Evolutionary conservation across 2,888 invertebrate genomes (phyloP).

Genomic region (Xestia xanthographa): DNA sequence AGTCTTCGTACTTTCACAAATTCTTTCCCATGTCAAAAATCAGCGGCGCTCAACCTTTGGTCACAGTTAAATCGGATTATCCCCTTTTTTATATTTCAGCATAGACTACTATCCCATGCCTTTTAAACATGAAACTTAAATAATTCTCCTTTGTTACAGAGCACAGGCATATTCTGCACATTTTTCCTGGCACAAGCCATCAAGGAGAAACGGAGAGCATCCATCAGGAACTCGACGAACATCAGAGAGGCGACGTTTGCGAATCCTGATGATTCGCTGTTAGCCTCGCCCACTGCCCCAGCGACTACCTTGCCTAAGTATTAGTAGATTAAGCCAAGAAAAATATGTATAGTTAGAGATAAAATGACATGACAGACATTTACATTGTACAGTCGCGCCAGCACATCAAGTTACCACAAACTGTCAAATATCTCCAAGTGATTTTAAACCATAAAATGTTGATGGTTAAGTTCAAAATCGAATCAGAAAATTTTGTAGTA

Average conservation of each 20-base stretch:
- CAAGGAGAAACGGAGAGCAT: conserved; percentile 85
- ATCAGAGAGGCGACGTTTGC: conserved; percentile 82
- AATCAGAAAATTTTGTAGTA: too few species aligned
- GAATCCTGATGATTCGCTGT: conserved; percentile 83
- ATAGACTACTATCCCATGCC: neutral
- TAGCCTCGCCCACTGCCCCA: conserved; percentile 83
- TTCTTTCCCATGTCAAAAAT: too few species aligned
- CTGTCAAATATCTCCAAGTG: too few species aligned
- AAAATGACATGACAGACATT: neutral
- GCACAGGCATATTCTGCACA: conserved; percentile 88
- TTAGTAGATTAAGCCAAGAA: conserved; percentile 66
- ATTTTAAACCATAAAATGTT: too few species aligned
- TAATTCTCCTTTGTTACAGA: conserved; percentile 80
- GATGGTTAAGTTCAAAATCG: too few species aligned
- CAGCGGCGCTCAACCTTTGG: neutral
- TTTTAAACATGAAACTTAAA: neutral
- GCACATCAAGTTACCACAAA: too few species aligned
- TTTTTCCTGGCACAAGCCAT: conserved; percentile 90
- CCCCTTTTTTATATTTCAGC: neutral
- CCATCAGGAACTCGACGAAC: conserved; percentile 83
- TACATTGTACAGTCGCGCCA: too few species aligned
- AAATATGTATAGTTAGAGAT: neutral
- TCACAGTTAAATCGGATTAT: neutral
- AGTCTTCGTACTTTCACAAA: neutral
- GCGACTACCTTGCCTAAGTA: conserved; percentile 86